Conservation (phyloP, 2,888 invertebrate species). For the Latheticus oryzae region DNA sequence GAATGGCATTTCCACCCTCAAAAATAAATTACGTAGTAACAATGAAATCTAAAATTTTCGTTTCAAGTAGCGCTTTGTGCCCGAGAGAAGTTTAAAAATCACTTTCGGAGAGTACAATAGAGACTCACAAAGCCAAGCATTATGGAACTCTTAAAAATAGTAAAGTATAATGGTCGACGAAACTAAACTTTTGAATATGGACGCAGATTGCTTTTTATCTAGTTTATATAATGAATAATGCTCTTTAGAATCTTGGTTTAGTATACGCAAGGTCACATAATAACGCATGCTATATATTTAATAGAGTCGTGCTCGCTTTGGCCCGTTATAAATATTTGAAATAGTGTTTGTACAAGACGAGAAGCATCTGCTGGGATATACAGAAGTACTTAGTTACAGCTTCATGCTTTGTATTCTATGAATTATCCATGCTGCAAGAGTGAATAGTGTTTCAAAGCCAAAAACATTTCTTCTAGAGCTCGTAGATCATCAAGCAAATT, state of each 20-base stretch:
- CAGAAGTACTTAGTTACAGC: slow-evolving; percentile 42
- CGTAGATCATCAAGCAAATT: too few relatives aligned
- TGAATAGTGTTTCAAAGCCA: too few relatives aligned
- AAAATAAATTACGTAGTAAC: slow-evolving; percentile 9
- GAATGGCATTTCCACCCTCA: slow-evolving; percentile 1
- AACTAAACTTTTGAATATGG: slow-evolving; percentile 23
- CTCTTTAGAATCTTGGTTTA: slow-evolving; percentile 29
- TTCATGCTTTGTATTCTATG: slow-evolving; percentile 42
- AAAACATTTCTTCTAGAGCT: too few relatives aligned
- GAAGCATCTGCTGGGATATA: slow-evolving; percentile 41
- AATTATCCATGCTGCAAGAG: slow-evolving; percentile 39
- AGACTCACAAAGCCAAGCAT: slow-evolving; percentile 11
- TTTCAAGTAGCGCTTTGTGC: slow-evolving; percentile 21
- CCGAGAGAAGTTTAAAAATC: slow-evolving; percentile 27
- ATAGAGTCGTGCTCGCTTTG: slow-evolving; percentile 42
- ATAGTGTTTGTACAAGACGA: slow-evolving; percentile 41
- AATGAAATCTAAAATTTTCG: slow-evolving; percentile 20
- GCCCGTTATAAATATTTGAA: slow-evolving; percentile 44
- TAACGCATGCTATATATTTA: slow-evolving; percentile 41
- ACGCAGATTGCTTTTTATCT: slow-evolving; percentile 28
- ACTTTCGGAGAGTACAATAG: slow-evolving; percentile 21
- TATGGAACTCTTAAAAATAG: slow-evolving; percentile 22
- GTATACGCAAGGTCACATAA: slow-evolving; percentile 27
- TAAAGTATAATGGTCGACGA: slow-evolving; percentile 20
- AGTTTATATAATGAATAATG: slow-evolving; percentile 37